Percentiles rank a stretch among this genome's conserved stretches.
Evolutionary conservation across 2,113 vertebrate genomes (phyloP).

Genomic region (Daphoenositta chrysoptera): DNA sequence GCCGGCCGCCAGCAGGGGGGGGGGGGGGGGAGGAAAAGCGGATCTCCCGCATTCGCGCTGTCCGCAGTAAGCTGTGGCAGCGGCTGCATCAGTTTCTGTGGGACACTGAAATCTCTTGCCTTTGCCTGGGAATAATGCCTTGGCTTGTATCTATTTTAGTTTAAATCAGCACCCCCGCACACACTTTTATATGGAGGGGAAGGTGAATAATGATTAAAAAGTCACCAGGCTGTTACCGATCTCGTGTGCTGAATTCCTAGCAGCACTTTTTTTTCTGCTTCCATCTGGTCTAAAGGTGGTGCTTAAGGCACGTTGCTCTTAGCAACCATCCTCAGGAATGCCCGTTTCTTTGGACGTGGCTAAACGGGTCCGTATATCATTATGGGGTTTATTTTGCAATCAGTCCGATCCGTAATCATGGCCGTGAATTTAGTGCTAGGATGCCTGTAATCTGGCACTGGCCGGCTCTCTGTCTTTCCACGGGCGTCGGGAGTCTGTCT

Average conservation of each 20-base stretch:
- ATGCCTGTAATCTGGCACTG: not conserved
- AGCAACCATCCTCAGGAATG: constrained; percentile 80
- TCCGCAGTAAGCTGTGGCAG: not conserved
- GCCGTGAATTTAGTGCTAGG: not conserved
- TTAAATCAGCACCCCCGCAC: not conserved
- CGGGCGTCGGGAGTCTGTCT: not conserved
- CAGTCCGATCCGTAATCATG: not conserved
- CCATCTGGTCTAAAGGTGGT: constrained; percentile 68
- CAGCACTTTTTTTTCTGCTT: constrained; percentile 24
- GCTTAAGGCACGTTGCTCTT: constrained; percentile 79
- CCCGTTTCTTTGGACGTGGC: constrained; percentile 62
- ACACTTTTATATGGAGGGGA: not conserved
- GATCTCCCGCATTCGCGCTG: not conserved
- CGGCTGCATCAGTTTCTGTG: not conserved
- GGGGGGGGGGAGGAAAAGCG: no score
- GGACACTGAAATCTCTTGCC: not conserved
- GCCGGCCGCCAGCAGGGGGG: rapidly evolving
- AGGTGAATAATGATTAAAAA: constrained; percentile 28
- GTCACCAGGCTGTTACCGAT: constrained; percentile 10
- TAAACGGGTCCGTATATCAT: constrained; percentile 17
- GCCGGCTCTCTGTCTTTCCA: not conserved
- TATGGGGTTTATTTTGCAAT: not conserved
- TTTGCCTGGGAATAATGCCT: not conserved
- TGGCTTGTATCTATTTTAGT: not conserved
- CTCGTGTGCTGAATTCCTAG: constrained; percentile 25